Percentiles rank a stretch among this genome's conserved stretches.
phyloP scores from a whole-genome alignment of 2,888 invertebrate genomes.

The Xylota segnis region DNA sequence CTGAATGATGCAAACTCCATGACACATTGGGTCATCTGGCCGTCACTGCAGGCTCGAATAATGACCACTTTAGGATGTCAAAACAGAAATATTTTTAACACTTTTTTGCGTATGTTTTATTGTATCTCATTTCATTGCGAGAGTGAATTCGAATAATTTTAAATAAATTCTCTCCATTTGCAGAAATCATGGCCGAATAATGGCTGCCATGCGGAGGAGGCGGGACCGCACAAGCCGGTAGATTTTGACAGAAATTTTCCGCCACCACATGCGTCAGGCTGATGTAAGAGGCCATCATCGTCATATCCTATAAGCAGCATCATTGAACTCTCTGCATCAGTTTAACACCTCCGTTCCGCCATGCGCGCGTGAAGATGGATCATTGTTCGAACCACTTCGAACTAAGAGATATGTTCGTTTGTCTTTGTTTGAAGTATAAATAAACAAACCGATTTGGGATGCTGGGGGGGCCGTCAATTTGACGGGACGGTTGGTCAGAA shows the following conservation, averaged over 20 bases:
- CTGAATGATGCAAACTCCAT: conserved; percentile 47
- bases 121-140: conserved; percentile 9
- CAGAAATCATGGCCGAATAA: background rate
- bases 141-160: conserved; percentile 13
- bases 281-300: conserved; percentile 16
- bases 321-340: conserved; percentile 29
- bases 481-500: conserved; percentile 14
- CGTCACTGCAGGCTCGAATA: background rate
- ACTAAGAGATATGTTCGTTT: background rate
- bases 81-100: conserved; percentile 31
- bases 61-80: conserved; percentile 18
- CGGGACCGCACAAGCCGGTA: conserved; percentile 12
- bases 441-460: conserved; percentile 10
- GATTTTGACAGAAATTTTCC: conserved; percentile 12
- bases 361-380: background rate
- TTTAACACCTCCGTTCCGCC: background rate
- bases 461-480: background rate
- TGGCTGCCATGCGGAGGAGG: conserved; percentile 5
- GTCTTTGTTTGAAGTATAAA: conserved; percentile 22
- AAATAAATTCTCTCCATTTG: background rate
- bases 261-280: conserved; percentile 27
- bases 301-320: background rate
- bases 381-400: background rate
- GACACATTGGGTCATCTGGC: conserved; percentile 48
- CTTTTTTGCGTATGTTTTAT: background rate